These are phyloP conservation scores for Corythornis cristatus DNA, from an alignment of 2,113 vertebrate species.

Conservation along the genomic window DNA sequence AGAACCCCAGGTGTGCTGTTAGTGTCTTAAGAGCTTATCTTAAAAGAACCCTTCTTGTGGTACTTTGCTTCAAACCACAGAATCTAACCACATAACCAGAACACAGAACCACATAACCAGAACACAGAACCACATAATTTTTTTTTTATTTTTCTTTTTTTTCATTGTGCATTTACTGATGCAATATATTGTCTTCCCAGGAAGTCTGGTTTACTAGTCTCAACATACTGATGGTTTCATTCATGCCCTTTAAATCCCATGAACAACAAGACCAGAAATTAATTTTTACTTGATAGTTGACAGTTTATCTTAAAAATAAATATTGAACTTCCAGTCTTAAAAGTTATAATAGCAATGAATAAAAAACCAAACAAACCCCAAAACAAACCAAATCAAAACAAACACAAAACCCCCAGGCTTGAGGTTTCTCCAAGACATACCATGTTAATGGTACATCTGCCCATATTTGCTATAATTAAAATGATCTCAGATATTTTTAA, in stretches of 20 bases:
- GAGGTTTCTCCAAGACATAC: background rate
- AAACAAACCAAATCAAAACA: too few species aligned
- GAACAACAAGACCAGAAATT: background rate
- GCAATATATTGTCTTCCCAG: background rate
- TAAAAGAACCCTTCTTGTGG: background rate
- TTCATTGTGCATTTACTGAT: background rate
- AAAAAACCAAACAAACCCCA: too few species aligned
- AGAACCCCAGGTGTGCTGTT: background rate
- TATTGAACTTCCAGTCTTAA: background rate
- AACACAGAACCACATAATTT: background rate
- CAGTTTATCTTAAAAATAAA: background rate
- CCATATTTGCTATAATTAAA: background rate
- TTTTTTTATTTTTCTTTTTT: background rate
- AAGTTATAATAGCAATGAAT: background rate
- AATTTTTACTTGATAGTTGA: background rate
- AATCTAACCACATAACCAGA: background rate
- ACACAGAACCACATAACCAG: too few species aligned
- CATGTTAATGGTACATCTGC: background rate
- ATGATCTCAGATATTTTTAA: background rate
- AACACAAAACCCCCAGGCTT: background rate
- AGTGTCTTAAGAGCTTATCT: background rate
- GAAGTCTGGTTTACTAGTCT: background rate
- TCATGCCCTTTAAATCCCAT: background rate
- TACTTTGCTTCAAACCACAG: background rate
- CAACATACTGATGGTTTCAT: background rate